phyloP scores from a whole-genome alignment of 2,888 invertebrate genomes.

The Thecophora atra region DNA sequence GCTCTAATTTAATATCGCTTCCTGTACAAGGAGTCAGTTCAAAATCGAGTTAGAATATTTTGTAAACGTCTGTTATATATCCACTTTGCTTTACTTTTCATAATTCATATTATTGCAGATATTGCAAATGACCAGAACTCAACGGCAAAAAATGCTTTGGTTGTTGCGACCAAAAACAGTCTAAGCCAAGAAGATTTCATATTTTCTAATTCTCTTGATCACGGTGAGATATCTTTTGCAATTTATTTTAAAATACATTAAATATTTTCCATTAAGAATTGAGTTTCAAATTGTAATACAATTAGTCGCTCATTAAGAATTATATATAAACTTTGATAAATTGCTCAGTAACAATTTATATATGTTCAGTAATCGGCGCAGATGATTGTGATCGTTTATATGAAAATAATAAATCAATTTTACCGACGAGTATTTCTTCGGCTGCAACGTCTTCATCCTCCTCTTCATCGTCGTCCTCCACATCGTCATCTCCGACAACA shows the following conservation, averaged over 20 bases:
- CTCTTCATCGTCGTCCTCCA: constrained; percentile 55
- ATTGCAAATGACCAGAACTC: constrained; percentile 32
- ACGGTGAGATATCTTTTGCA: constrained; percentile 50
- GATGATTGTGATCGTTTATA: constrained; percentile 56
- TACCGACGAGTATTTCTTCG: constrained; percentile 48
- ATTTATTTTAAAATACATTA: not conserved
- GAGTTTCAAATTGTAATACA: too few species aligned
- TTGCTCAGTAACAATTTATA: not conserved
- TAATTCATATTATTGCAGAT: too few species aligned
- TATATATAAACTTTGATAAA: too few species aligned
- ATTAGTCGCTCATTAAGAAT: too few species aligned
- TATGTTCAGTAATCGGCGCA: constrained; percentile 42
- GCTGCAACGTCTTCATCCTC: constrained; percentile 50
- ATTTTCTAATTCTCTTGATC: constrained; percentile 60
- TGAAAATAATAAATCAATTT: constrained; percentile 47
- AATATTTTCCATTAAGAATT: constrained; percentile 7
- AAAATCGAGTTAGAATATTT: too few species aligned
- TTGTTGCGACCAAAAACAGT: constrained; percentile 42
- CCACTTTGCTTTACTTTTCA: too few species aligned
- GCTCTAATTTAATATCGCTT: too few species aligned
- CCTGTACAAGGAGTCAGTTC: too few species aligned
- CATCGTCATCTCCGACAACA: constrained; percentile 52
- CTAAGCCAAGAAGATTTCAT: constrained; percentile 53
- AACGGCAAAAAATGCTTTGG: constrained; percentile 41
- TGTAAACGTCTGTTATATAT: too few species aligned